Evolutionary conservation across 2,797 vertebrate species (phyloP).

Genomic region (Tapera naevia): DNA sequence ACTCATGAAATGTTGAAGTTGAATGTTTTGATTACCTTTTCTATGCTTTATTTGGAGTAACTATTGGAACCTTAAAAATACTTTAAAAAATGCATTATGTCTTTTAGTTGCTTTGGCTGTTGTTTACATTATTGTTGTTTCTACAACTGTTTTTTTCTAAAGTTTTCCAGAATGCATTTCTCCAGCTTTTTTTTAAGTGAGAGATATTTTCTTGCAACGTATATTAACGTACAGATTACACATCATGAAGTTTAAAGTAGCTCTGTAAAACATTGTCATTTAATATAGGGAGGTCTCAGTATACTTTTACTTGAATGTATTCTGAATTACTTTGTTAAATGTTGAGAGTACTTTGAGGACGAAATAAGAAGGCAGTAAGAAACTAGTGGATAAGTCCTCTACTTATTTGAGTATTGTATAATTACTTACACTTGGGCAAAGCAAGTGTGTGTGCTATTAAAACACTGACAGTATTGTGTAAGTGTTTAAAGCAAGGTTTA

Average conservation of each 20-base stretch:
- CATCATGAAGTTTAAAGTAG: neutral
- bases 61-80: neutral
- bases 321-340: neutral
- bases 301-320: neutral
- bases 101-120: neutral
- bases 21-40: neutral
- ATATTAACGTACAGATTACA: neutral
- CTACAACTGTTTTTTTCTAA: neutral
- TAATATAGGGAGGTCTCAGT: neutral
- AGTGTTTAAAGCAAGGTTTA: constrained; percentile 1
- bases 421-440: neutral
- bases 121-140: neutral
- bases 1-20: neutral
- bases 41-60: neutral
- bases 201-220: neutral
- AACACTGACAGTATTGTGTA: neutral
- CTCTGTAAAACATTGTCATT: neutral
- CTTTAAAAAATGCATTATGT: neutral
- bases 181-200: neutral
- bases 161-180: neutral
- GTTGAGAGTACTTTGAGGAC: neutral
- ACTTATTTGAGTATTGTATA: neutral
- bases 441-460: neutral
- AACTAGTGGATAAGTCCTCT: neutral
- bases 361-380: neutral